These are phyloP conservation scores for Anhinga anhinga DNA, from an alignment of 2,113 vertebrate species.

Conservation along the genomic window DNA sequence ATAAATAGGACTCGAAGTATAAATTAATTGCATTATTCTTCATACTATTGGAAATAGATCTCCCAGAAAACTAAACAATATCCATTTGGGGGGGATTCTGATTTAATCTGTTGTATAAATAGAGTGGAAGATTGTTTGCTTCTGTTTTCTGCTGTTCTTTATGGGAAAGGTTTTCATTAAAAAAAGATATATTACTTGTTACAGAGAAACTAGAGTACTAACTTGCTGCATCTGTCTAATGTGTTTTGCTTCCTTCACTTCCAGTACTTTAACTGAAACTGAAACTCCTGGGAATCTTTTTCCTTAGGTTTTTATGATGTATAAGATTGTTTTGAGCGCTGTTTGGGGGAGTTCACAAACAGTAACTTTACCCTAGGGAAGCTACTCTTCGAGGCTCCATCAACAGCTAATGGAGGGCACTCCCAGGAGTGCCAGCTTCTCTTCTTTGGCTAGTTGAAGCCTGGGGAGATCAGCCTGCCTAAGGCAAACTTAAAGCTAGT, in stretches of 20 bases:
- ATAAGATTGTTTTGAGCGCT: background rate
- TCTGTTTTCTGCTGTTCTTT: background rate
- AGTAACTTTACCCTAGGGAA: background rate
- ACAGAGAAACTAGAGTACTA: background rate
- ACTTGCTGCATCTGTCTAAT: background rate
- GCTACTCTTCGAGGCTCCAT: rapidly evolving
- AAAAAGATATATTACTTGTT: background rate
- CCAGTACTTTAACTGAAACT: background rate
- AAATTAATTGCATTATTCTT: background rate
- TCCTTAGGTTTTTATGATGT: background rate
- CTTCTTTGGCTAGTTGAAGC: background rate
- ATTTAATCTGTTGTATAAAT: background rate
- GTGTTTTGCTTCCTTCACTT: background rate
- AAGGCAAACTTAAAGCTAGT: background rate
- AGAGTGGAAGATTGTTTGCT: background rate
- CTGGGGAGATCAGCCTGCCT: background rate
- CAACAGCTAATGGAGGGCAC: background rate
- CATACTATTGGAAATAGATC: background rate
- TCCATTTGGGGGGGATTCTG: background rate
- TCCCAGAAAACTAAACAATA: background rate
- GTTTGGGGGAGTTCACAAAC: background rate
- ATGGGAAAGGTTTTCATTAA: slow-evolving; percentile 30
- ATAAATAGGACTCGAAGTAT: background rate
- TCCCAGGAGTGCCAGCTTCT: background rate
- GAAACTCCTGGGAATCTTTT: slow-evolving; percentile 8